Evolutionary conservation across 2,113 vertebrate species (phyloP).

Genomic region (Conger conger): DNA sequence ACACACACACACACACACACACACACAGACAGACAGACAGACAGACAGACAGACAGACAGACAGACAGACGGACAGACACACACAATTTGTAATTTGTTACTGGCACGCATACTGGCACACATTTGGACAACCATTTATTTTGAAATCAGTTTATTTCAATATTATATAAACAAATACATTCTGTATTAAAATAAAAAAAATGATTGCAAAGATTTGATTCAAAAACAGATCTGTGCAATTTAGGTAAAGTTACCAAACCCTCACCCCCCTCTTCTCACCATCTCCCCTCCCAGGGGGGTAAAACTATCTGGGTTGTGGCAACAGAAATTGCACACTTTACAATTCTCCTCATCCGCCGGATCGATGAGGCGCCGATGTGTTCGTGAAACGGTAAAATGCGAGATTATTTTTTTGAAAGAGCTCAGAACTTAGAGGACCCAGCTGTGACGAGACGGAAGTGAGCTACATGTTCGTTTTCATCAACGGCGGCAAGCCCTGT

Average conservation of each 20-base stretch:
- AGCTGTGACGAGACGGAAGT: not conserved
- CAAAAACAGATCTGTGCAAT: constrained; percentile 48
- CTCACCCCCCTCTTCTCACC: not conserved
- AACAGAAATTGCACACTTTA: not conserved
- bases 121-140: not conserved
- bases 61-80: too few relatives aligned
- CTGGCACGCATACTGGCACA: not conserved
- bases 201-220: constrained; percentile 41
- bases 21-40: too few relatives aligned
- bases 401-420: not conserved
- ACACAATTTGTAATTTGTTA: too few relatives aligned
- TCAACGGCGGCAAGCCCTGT: not conserved
- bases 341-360: not conserved
- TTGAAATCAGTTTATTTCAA: constrained; percentile 36
- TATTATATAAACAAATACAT: constrained; percentile 53
- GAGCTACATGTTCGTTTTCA: not conserved
- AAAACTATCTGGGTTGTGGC: not conserved
- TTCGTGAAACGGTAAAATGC: too few relatives aligned
- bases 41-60: too few relatives aligned
- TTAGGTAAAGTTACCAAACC: constrained; percentile 22
- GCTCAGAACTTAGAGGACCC: not conserved
- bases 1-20: too few relatives aligned
- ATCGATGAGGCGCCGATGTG: not conserved
- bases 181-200: constrained; percentile 47
- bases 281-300: not conserved